Evolutionary conservation across 2,888 invertebrate genomes (phyloP).

Genomic region (Lingula anatina): DNA sequence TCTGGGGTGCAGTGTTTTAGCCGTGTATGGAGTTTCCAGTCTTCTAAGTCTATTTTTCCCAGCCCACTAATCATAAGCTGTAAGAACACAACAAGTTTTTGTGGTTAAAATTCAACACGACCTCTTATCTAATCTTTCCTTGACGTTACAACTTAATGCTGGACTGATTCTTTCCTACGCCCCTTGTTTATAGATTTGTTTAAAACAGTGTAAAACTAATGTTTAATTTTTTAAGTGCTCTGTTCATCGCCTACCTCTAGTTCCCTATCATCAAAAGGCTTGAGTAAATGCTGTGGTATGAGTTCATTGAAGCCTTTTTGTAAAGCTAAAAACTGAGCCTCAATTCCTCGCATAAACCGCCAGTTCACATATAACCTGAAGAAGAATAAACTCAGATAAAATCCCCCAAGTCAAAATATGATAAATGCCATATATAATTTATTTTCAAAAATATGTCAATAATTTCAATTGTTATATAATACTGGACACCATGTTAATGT

Average conservation of each 20-base stretch:
- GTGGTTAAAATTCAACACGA: background rate
- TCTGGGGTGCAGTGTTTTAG: constrained; percentile 75
- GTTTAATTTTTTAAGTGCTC: constrained; percentile 95
- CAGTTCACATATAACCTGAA: constrained; percentile 88
- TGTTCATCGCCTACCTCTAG: constrained; percentile 63
- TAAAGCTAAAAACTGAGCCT: constrained; percentile 89
- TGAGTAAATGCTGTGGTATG: constrained; percentile 77
- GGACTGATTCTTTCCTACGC: no score
- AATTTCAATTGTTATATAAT: background rate
- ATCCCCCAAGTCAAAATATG: no score
- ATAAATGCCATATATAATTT: background rate
- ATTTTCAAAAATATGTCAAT: no score
- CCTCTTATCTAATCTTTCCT: no score
- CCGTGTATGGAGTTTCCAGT: constrained; percentile 90
- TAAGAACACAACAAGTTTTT: constrained; percentile 4
- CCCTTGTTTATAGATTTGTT: no score
- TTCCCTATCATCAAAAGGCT: constrained; percentile 89
- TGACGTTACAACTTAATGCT: no score
- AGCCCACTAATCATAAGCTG: constrained; percentile 88
- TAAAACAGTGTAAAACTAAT: no score
- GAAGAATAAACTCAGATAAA: constrained; percentile 7
- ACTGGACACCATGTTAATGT: background rate
- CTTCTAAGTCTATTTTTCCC: constrained; percentile 84
- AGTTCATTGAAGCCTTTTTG: constrained; percentile 81
- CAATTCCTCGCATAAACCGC: constrained; percentile 92